phyloP scores from a whole-genome alignment of 2,113 vertebrate species.

The Lagopus muta region DNA sequence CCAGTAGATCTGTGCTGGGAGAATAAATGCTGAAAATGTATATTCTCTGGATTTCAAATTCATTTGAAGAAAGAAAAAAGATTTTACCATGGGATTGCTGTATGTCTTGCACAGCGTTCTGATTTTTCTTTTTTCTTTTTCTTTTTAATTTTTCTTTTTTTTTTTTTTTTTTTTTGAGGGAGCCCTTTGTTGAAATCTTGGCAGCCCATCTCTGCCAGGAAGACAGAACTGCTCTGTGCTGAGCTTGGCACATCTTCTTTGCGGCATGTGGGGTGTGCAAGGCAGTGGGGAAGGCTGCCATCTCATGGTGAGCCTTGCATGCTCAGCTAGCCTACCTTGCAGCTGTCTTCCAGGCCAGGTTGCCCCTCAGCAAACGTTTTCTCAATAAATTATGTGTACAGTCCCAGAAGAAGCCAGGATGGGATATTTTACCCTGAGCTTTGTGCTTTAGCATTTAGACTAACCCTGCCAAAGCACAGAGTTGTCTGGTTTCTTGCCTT shows the following conservation, averaged over 20 bases:
- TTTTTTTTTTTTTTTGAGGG: not conserved
- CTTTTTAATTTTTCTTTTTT: not conserved
- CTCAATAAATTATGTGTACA: not conserved
- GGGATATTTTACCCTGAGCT: not conserved
- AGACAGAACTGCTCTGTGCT: conserved; percentile 62
- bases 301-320: conserved; percentile 41
- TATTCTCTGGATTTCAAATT: not conserved
- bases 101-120: not conserved
- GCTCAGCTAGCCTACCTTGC: not conserved
- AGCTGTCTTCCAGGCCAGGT: not conserved
- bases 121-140: not conserved
- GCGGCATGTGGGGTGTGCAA: not conserved
- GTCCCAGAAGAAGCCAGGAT: not conserved
- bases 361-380: not conserved
- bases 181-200: conserved; percentile 60
- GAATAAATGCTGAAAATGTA: not conserved
- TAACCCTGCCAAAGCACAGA: not conserved
- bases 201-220: conserved; percentile 20
- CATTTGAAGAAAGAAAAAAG: not conserved
- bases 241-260: not conserved
- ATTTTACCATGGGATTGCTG: not conserved
- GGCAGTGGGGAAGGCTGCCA: conserved; percentile 65
- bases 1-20: not conserved
- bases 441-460: not conserved
- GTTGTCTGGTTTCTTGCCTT: conserved; percentile 17